Conservation (phyloP, 1,140 invertebrate genomes). For the Caenorhabditis brenneri region DNA sequence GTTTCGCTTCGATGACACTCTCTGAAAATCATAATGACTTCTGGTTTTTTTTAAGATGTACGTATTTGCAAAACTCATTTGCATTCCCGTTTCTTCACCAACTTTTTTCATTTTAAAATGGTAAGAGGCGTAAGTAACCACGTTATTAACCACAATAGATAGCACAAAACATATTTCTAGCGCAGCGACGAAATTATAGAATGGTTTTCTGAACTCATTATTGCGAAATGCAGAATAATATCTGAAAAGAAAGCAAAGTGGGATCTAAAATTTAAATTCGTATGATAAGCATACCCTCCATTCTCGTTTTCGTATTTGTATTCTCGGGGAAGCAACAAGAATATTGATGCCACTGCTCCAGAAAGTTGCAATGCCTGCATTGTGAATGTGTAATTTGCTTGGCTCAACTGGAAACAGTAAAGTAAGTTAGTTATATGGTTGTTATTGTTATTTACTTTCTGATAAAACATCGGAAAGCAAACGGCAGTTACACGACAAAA, state of each 20-base stretch:
- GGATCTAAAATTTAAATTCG: neutral
- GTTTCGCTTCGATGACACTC: neutral
- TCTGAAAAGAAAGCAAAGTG: conserved; percentile 4
- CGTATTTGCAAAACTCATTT: neutral
- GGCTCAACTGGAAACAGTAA: neutral
- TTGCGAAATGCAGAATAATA: conserved; percentile 10
- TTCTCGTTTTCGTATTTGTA: conserved; percentile 30
- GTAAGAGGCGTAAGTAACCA: neutral
- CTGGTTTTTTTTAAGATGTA: too few relatives aligned
- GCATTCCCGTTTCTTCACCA: neutral
- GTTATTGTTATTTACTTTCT: neutral
- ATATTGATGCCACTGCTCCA: neutral
- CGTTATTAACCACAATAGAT: neutral
- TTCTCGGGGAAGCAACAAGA: conserved; percentile 5
- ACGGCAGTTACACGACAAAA: conserved; percentile 9
- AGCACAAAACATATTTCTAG: conserved; percentile 3
- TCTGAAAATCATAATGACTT: neutral
- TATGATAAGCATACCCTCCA: neutral
- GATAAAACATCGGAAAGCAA: conserved; percentile 20
- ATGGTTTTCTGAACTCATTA: conserved; percentile 36
- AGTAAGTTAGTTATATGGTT: neutral
- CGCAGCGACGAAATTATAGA: neutral
- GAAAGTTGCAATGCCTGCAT: conserved; percentile 20
- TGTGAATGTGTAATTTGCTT: conserved; percentile 30
- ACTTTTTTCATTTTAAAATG: neutral